Percentiles rank a stretch among this genome's conserved stretches.
Conservation (phyloP, 2,113 vertebrate genomes). For the Forbesichthys papilliferus region DNA sequence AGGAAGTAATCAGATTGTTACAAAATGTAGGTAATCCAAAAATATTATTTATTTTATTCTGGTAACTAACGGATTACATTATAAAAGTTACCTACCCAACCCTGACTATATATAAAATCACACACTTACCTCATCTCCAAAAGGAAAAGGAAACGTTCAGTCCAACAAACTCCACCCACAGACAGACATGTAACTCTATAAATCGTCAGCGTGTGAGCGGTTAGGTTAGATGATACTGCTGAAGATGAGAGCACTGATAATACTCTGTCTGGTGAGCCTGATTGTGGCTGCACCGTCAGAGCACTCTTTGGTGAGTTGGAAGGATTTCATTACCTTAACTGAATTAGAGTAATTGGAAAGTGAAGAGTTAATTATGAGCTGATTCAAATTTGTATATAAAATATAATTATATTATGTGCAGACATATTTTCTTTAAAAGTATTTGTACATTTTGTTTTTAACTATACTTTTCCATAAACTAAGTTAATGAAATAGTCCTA, state of each 20-base stretch:
- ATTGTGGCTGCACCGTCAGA: background rate
- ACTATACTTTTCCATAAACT: no score
- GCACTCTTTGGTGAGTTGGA: background rate
- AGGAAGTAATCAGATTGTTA: no score
- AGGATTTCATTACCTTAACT: background rate
- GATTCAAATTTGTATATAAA: background rate
- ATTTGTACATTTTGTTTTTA: background rate
- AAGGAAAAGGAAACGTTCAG: no score
- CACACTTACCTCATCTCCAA: no score
- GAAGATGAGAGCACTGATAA: slow-evolving; percentile 24
- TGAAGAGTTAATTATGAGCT: no score
- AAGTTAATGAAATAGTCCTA: no score
- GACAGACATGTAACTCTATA: background rate
- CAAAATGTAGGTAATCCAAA: no score
- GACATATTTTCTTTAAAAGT: background rate
- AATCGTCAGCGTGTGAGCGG: background rate
- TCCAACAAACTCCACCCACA: background rate
- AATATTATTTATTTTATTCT: no score
- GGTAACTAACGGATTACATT: no score
- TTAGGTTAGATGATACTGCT: background rate
- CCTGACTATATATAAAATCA: no score
- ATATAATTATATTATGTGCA: background rate
- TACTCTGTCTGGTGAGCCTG: slow-evolving; percentile 19
- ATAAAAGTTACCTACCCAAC: no score
- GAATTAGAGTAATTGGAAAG: no score